Percentiles rank a stretch among this genome's conserved stretches.
Conservation (phyloP, 2,888 invertebrate species). For the Meghimatium bilineatum region DNA sequence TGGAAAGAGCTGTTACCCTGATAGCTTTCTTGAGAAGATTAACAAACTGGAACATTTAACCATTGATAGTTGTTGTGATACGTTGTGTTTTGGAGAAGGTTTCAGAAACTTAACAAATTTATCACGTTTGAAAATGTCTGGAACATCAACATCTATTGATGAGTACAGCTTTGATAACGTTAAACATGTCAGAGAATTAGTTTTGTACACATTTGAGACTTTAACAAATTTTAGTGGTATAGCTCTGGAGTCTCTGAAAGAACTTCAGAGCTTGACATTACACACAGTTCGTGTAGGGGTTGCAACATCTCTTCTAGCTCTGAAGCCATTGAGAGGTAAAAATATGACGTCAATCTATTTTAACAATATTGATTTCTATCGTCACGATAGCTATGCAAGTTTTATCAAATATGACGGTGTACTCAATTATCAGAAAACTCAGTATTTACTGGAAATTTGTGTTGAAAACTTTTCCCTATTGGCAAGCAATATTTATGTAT, state of each 20-base stretch:
- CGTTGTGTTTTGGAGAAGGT: background rate
- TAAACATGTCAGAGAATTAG: background rate
- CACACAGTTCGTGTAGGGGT: background rate
- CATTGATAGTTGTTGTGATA: background rate
- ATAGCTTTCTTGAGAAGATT: background rate
- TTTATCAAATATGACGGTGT: background rate
- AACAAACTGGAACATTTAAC: background rate
- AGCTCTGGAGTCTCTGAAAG: background rate
- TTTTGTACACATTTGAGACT: background rate
- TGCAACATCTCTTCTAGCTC: background rate
- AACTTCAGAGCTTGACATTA: background rate
- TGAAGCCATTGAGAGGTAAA: conserved; percentile 1
- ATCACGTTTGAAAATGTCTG: background rate
- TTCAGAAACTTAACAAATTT: conserved; percentile 24
- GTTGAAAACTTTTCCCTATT: background rate
- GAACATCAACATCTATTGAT: background rate
- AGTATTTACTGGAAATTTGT: conserved; percentile 25
- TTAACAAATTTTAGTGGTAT: background rate
- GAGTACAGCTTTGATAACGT: background rate
- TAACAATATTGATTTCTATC: background rate
- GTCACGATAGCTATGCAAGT: background rate
- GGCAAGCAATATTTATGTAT: background rate
- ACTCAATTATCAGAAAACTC: background rate
- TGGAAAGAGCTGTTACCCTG: background rate
- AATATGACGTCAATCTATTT: conserved; percentile 25